phyloP scores from a whole-genome alignment of 2,113 vertebrate species.

The Argyrosomus japonicus region DNA sequence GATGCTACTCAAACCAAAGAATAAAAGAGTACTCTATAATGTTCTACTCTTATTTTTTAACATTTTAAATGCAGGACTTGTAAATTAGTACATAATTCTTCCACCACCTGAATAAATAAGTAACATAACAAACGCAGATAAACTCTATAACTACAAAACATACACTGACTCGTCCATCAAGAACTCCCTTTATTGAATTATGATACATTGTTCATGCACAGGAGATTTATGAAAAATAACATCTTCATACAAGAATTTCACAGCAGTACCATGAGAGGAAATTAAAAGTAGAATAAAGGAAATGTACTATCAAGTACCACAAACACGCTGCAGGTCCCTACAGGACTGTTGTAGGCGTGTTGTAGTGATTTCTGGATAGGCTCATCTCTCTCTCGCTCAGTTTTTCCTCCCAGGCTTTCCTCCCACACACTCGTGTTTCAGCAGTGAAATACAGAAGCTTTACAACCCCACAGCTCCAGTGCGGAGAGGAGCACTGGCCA shows the following conservation, averaged over 20 bases:
- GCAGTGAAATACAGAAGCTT: conserved; percentile 58
- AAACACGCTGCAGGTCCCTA: conserved; percentile 28
- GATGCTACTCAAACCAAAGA: too few species aligned
- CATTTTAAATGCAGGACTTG: too few species aligned
- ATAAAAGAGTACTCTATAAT: too few species aligned
- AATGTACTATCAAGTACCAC: conserved; percentile 4
- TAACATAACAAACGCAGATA: too few species aligned
- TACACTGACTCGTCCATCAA: too few species aligned
- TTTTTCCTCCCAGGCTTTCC: conserved; percentile 64
- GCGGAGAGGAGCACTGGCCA: conserved; percentile 13
- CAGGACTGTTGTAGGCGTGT: conserved; percentile 51
- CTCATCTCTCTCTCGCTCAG: conserved; percentile 51
- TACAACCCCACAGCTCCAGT: conserved; percentile 33
- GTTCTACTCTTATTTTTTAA: too few species aligned
- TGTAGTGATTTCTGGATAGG: conserved; percentile 60
- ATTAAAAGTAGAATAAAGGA: conserved; percentile 20
- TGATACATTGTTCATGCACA: background rate
- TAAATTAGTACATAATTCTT: too few species aligned
- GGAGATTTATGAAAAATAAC: background rate
- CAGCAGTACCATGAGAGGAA: background rate
- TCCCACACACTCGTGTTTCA: conserved; percentile 70
- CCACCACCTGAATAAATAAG: too few species aligned
- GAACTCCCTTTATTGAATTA: background rate
- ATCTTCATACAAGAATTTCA: background rate
- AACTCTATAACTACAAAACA: too few species aligned